Conservation (phyloP, 2,888 invertebrate genomes). For the Aphrophora alni region DNA sequence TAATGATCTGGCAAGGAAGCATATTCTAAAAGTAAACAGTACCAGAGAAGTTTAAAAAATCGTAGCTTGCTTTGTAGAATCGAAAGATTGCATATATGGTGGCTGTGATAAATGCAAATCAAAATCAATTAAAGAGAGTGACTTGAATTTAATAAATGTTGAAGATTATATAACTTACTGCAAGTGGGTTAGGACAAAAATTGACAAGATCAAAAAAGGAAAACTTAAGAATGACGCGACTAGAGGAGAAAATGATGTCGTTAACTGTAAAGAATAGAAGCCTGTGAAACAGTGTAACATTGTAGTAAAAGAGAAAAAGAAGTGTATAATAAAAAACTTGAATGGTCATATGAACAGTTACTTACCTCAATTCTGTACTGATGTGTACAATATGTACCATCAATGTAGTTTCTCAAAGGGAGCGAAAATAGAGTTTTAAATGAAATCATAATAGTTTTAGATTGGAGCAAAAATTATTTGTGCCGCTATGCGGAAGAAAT, state of each 20-base stretch:
- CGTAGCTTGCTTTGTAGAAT: conserved; percentile 7
- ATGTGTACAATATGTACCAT: conserved; percentile 18
- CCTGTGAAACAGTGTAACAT: conserved; percentile 7
- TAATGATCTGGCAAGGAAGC: conserved; percentile 6
- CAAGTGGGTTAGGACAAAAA: conserved; percentile 15
- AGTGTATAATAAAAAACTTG: neutral
- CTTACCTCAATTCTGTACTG: conserved; percentile 16
- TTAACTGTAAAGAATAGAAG: neutral
- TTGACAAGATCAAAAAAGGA: conserved; percentile 21
- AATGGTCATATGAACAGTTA: conserved; percentile 1
- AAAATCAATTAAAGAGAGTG: conserved; percentile 3
- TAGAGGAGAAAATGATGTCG: neutral
- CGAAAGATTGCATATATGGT: conserved; percentile 16
- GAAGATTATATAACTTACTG: conserved; percentile 11
- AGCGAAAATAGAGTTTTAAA: neutral
- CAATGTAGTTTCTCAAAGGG: neutral
- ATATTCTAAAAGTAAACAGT: conserved; percentile 14
- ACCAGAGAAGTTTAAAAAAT: conserved; percentile 15
- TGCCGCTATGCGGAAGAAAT: conserved; percentile 17
- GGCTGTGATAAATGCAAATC: conserved; percentile 13
- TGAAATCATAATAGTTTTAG: conserved; percentile 13
- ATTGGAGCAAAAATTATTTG: conserved; percentile 19
- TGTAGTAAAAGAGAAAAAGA: conserved; percentile 14
- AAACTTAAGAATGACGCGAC: conserved; percentile 10
- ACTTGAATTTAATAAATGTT: conserved; percentile 17